These are phyloP conservation scores for Ypsolopha sequella DNA, from an alignment of 2,888 invertebrate genomes.

Conservation along the genomic window DNA sequence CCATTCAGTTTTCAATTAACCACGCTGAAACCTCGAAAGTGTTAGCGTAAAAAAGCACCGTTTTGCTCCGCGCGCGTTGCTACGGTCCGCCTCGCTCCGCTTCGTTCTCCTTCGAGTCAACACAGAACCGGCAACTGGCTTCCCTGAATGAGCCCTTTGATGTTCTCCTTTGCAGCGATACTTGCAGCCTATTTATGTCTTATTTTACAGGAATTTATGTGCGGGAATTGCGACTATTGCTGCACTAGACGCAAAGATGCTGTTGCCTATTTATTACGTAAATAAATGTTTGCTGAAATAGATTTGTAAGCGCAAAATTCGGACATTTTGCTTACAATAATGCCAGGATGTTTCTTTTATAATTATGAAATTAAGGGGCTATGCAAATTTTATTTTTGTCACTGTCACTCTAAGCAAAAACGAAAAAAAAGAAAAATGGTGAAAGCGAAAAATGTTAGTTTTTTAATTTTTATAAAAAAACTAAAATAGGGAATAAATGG, in stretches of 20 bases:
- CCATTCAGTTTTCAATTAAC: slow-evolving; percentile 55
- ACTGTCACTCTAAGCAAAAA: no score
- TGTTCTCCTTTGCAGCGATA: slow-evolving; percentile 42
- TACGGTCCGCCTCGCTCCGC: not conserved
- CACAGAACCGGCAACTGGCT: slow-evolving; percentile 22
- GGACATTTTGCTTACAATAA: slow-evolving; percentile 35
- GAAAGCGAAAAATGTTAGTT: no score
- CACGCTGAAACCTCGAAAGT: slow-evolving; percentile 18
- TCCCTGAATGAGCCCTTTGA: slow-evolving; percentile 46
- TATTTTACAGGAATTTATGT: slow-evolving; percentile 47
- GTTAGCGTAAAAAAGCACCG: slow-evolving; percentile 12
- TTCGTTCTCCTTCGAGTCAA: not conserved
- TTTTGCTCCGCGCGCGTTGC: not conserved
- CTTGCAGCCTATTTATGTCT: slow-evolving; percentile 43
- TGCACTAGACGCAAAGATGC: slow-evolving; percentile 16
- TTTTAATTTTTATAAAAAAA: no score
- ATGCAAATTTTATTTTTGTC: no score
- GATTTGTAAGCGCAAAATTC: slow-evolving; percentile 28
- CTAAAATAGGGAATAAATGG: no score
- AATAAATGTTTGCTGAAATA: slow-evolving; percentile 32
- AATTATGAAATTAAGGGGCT: no score
- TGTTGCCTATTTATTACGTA: slow-evolving; percentile 28
- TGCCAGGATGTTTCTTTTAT: slow-evolving; percentile 18
- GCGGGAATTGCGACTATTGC: slow-evolving; percentile 14
- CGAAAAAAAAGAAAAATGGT: no score